phyloP scores from a whole-genome alignment of 2,888 invertebrate species.

The Drosophila demipolita region DNA sequence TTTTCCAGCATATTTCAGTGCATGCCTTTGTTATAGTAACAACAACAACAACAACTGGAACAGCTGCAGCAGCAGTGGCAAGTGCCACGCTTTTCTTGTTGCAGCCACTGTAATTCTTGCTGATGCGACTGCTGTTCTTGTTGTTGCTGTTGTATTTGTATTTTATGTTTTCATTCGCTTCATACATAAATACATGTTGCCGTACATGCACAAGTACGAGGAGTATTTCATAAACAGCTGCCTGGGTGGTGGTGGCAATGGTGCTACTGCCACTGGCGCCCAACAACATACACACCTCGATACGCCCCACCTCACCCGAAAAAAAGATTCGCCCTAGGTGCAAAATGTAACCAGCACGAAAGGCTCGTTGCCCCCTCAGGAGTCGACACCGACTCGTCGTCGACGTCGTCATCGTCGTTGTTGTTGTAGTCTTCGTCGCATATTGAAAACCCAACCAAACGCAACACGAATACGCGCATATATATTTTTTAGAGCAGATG shows the following conservation, averaged over 20 bases:
- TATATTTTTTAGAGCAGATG: conserved; percentile 45
- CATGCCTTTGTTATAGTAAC: conserved; percentile 61
- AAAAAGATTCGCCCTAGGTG: conserved; percentile 56
- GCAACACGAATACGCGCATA: conserved; percentile 61
- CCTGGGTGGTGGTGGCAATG: conserved; percentile 64
- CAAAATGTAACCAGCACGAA: conserved; percentile 53
- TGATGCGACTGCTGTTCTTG: conserved; percentile 10
- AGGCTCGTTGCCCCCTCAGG: conserved; percentile 45
- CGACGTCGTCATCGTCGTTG: conserved; percentile 1
- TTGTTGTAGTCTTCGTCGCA: conserved; percentile 16
- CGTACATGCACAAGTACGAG: conserved; percentile 62
- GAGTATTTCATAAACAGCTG: conserved; percentile 77
- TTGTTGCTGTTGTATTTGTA: conserved; percentile 34
- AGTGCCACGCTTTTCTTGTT: conserved; percentile 67
- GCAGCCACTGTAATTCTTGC: conserved; percentile 33
- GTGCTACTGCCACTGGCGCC: conserved; percentile 19
- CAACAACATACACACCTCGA: background rate
- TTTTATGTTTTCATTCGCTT: conserved; percentile 77
- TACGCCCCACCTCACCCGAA: conserved; percentile 6
- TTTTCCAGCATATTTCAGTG: conserved; percentile 72
- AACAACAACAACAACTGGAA: conserved; percentile 14
- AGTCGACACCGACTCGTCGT: conserved; percentile 18
- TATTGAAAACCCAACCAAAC: conserved; percentile 48
- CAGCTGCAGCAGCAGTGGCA: conserved; percentile 11
- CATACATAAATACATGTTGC: conserved; percentile 79